A percentile compares a stretch with the other conserved stretches of the same genome.
Conservation (phyloP, 2,797 vertebrate species). For the Brachymystax lenok region DNA sequence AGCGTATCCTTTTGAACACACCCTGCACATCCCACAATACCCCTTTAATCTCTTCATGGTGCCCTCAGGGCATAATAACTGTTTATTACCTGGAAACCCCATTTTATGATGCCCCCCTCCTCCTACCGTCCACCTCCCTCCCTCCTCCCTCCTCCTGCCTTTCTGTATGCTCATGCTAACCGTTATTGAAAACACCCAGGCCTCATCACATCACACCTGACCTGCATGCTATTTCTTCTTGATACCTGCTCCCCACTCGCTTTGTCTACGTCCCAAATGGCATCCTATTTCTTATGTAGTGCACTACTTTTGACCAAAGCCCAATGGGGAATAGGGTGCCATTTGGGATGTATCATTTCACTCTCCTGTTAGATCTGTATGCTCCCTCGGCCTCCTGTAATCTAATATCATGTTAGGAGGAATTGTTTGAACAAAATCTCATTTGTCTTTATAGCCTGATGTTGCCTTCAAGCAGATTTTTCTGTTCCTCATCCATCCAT, state of each 20-base stretch:
- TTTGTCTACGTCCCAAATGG: neutral
- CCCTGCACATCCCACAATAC: slow-evolving; percentile 50
- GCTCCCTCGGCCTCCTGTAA: slow-evolving; percentile 45
- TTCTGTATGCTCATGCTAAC: slow-evolving; percentile 72
- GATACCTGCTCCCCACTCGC: slow-evolving; percentile 49
- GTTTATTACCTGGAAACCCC: slow-evolving; percentile 78
- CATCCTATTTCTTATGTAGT: neutral
- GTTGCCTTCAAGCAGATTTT: slow-evolving; percentile 46
- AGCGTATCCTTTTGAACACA: too few relatives aligned
- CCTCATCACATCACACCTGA: slow-evolving; percentile 74
- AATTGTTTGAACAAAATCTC: slow-evolving; percentile 62
- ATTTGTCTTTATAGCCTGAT: slow-evolving; percentile 61
- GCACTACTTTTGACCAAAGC: neutral
- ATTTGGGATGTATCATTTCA: slow-evolving; percentile 8
- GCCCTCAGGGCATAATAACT: slow-evolving; percentile 79
- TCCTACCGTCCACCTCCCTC: too few relatives aligned
- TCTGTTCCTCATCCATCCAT: slow-evolving; percentile 21
- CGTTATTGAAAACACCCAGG: slow-evolving; percentile 79
- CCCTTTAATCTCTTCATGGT: slow-evolving; percentile 68
- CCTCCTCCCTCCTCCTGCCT: slow-evolving; percentile 37
- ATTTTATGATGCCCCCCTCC: slow-evolving; percentile 71
- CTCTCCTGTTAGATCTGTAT: slow-evolving; percentile 51
- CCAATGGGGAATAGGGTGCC: neutral
- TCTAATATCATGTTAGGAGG: slow-evolving; percentile 62
- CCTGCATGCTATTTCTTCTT: slow-evolving; percentile 56